A percentile compares a stretch with the other conserved stretches of the same genome.
phyloP scores from a whole-genome alignment of 2,888 invertebrate species.

The Rhyacophila evoluta region DNA sequence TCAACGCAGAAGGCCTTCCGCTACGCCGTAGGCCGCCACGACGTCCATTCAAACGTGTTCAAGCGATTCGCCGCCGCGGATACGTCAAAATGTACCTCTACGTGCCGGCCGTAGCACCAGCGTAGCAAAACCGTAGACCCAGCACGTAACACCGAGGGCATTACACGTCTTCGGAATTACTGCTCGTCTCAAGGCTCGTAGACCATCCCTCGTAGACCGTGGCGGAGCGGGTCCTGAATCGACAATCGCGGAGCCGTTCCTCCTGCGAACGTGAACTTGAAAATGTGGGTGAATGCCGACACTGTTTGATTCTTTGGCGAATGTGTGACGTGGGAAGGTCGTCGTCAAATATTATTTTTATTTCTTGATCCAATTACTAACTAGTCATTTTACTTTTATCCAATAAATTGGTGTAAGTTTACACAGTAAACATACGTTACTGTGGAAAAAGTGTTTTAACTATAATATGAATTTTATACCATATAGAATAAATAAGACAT shows the following conservation, averaged over 20 bases:
- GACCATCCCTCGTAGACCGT: conserved; percentile 23
- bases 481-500: too few relatives aligned
- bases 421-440: too few relatives aligned
- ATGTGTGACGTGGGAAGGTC: conserved; percentile 26
- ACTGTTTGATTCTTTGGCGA: conserved; percentile 10
- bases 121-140: conserved; percentile 19
- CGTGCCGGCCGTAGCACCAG: conserved; percentile 10
- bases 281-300: conserved; percentile 29
- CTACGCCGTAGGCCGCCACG: neutral
- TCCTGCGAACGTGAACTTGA: conserved; percentile 42
- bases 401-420: too few relatives aligned
- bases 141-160: conserved; percentile 43
- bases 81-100: conserved; percentile 14
- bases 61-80: neutral
- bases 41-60: conserved; percentile 18
- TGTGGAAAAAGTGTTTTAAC: too few relatives aligned
- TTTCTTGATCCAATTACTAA: too few relatives aligned
- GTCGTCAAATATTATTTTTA: too few relatives aligned
- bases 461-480: too few relatives aligned
- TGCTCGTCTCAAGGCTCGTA: conserved; percentile 25
- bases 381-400: too few relatives aligned
- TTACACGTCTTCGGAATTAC: conserved; percentile 47
- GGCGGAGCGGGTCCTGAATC: conserved; percentile 42
- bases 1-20: conserved; percentile 7
- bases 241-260: conserved; percentile 39